These are phyloP conservation scores for Esox masquinongy DNA, from an alignment of 2,797 vertebrate species.

Conservation along the genomic window DNA sequence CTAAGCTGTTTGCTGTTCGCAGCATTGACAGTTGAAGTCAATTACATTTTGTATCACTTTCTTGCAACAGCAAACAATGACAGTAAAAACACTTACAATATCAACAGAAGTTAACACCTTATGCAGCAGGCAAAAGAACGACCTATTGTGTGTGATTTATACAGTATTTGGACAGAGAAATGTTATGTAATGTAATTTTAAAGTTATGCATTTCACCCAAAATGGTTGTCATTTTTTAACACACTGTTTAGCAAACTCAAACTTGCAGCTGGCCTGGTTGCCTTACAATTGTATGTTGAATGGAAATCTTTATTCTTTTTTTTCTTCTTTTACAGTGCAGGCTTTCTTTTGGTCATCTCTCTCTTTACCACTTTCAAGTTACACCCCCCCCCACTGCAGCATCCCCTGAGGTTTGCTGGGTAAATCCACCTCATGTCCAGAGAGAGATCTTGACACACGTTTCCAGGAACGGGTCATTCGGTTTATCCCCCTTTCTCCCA, in stretches of 20 bases:
- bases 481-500: not conserved
- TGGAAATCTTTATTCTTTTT: too few species aligned
- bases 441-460: not conserved
- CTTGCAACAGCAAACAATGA: not conserved
- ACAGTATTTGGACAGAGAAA: too few species aligned
- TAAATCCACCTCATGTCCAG: not conserved
- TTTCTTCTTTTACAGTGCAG: not conserved
- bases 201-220: too few species aligned
- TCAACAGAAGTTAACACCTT: not conserved
- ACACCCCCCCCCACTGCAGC: not conserved
- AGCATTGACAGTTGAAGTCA: not conserved
- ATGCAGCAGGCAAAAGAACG: not conserved
- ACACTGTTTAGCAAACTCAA: too few species aligned
- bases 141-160: not conserved
- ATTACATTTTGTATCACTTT: not conserved
- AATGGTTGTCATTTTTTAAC: too few species aligned
- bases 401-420: not conserved
- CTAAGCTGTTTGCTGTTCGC: not conserved
- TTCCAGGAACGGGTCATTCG: not conserved
- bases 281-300: too few species aligned
- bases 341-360: conserved; percentile 27
- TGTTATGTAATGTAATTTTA: too few species aligned
- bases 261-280: too few species aligned
- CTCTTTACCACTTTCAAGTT: conserved; percentile 1
- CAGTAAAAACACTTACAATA: not conserved